Base-by-base conservation (phyloP, 2,797 vertebrate genomes). In the Megalops cyprinoides region DNA sequence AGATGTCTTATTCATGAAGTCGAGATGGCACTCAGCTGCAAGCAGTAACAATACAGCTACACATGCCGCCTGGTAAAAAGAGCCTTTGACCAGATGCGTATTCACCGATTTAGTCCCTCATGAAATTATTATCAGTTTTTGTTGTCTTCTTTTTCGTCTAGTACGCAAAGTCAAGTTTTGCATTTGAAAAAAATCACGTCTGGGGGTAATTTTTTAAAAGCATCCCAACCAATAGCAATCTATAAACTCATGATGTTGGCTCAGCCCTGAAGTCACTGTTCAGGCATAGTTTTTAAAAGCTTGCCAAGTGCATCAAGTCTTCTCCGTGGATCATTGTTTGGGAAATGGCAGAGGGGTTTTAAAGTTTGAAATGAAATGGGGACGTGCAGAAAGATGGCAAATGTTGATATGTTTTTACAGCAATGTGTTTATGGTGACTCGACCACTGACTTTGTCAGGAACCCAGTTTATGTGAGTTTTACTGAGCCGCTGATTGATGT, bases 1-100 rank as follows among this genome's bases (percentile, higher is more conserved):
- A 71, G 67, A 71, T 71, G 67, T n/a, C 4, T 37, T 44, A 18
- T 44, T 44, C 67, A 44, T 71, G 67, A 71, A 44, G 67, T 71
- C n/a, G 20, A 65, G 14, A 71, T 23, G 6, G 9, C 67, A 42
- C 37, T 2, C 20, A 7, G 23, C 37, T 20, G 9, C 8, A 44
- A 71, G 9, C 37, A n/a, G 39, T 23, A 71, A 71, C 37, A 71
- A 44, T 44, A 44, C 39, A 20, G 67, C 39, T 44, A 3, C 67
- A 9, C 39, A 44, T 44, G 67, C 67, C 4, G 67, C 67, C 12
- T 37, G 31, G 62, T 37, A 15, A 18, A 67, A 39, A 71, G 67
- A 8, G 39, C 67, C 39, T 71, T 71, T n/a, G 65, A 69, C 34
- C 23, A 44, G 34, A 2, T 71, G 10, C 10, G 39, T 44, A 23